Evolutionary conservation across 1,140 invertebrate species (phyloP), one percentile per base, ranked within the genome.

Genomic region (Leucophenga varia): DNA sequence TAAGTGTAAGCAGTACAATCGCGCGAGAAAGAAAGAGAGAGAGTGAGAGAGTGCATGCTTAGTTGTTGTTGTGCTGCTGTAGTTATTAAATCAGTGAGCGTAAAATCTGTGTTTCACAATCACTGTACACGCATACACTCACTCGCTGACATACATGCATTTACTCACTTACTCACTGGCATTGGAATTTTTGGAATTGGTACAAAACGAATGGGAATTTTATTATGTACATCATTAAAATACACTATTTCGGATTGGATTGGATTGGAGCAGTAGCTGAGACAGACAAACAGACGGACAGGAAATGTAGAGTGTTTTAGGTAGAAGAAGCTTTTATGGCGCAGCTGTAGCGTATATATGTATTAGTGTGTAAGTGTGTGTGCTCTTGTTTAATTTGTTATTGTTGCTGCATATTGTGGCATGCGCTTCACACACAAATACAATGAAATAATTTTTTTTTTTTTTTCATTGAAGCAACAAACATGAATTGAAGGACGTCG

Each of bases 211-310:
- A 72, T 72, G 64, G 69, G 69, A 72, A 69, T 72, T 72, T 72
- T 72, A 72, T 72, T 72, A 72, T 72, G 69, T 72, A 72, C 69
- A 72, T 72, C 69, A 72, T 72, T 72, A 72, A 72, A 72, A 69
- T 72, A 56, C 65, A 72, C 69, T 72, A 72, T 72, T 70, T 61
- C 63, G 67, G 63, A 70, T 67, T 70, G 67, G 63, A 70, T 67
- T 70, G 67, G 63, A 70, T 65, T 67, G 67, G 61, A 67, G 65
- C 61, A 59, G 54, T 54, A 48, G 36, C 54, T 37, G 32, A 52
- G 58, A 56, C 59, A 57, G 57, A 47, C 22, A 6, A 25, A 25
- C 22, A 25, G n/a, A n/a, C n/a, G n/a, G n/a, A n/a, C n/a, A n/a
- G n/a, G n/a, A n/a, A n/a, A n/a, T n/a, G n/a, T n/a, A n/a, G n/a